Percentiles rank a stretch among this genome's conserved stretches.
phyloP scores from a whole-genome alignment of 2,888 invertebrate genomes.

The Osedax fenrisi region DNA sequence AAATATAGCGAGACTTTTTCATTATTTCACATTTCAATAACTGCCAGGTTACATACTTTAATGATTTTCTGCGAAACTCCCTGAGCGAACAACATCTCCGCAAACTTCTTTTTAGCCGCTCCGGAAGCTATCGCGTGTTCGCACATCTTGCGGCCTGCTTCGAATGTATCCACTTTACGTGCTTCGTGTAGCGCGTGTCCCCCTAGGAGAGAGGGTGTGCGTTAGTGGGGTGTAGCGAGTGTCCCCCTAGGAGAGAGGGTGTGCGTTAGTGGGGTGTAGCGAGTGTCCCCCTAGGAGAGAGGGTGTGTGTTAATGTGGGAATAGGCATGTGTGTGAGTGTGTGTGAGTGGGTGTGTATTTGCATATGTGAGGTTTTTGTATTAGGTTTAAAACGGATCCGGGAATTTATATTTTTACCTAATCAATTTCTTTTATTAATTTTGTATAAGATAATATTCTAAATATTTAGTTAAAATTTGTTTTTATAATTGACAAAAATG shows the following conservation, averaged over 20 bases:
- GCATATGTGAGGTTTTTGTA: too few relatives aligned
- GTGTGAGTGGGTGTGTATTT: too few relatives aligned
- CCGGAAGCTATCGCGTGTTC: neutral
- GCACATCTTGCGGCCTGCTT: constrained; percentile 8
- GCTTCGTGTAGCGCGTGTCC: constrained; percentile 15
- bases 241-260: neutral
- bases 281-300: neutral
- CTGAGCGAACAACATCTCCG: constrained; percentile 19
- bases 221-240: neutral
- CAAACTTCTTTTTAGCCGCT: constrained; percentile 12
- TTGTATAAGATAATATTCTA: too few relatives aligned
- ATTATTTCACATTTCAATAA: too few relatives aligned
- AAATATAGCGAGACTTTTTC: too few relatives aligned
- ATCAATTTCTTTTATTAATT: too few relatives aligned
- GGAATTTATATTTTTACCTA: too few relatives aligned
- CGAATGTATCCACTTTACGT: neutral
- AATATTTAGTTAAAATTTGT: too few relatives aligned
- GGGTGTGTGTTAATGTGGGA: neutral
- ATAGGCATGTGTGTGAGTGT: too few relatives aligned
- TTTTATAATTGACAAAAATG: too few relatives aligned
- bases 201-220: neutral
- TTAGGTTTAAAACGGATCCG: too few relatives aligned
- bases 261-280: neutral
- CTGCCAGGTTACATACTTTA: too few relatives aligned
- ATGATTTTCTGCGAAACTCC: constrained; percentile 3